phyloP scores from a whole-genome alignment of 2,113 vertebrate species.

The Ceyx cyanopectus region DNA sequence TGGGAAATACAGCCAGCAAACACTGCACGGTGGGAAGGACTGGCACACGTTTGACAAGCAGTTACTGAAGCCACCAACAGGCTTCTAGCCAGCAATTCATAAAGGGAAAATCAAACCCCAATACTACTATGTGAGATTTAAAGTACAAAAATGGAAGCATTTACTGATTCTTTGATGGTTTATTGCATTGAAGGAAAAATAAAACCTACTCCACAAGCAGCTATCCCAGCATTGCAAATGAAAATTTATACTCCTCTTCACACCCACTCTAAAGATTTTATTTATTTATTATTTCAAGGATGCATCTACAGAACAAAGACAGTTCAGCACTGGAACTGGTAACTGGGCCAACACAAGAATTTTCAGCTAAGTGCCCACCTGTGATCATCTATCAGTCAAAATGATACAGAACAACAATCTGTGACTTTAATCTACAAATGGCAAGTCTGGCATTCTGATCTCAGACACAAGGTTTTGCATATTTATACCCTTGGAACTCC shows the following conservation, averaged over 20 bases:
- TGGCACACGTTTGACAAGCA: neutral
- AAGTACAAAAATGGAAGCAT: neutral
- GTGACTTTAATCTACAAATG: neutral
- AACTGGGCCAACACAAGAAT: neutral
- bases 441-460: neutral
- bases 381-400: neutral
- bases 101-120: neutral
- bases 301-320: neutral
- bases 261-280: neutral
- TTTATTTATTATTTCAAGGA: neutral
- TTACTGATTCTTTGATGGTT: neutral
- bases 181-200: neutral
- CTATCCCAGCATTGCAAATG: neutral
- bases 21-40: accelerated
- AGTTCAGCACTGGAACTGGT: neutral
- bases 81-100: neutral
- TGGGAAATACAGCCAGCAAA: neutral
- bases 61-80: neutral
- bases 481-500: neutral
- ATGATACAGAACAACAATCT: neutral
- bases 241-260: neutral
- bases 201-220: neutral
- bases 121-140: neutral
- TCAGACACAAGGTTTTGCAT: neutral
- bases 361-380: neutral